Base-by-base conservation (phyloP, 1,140 invertebrate genomes). In the Cyphomyrmex costatus region DNA sequence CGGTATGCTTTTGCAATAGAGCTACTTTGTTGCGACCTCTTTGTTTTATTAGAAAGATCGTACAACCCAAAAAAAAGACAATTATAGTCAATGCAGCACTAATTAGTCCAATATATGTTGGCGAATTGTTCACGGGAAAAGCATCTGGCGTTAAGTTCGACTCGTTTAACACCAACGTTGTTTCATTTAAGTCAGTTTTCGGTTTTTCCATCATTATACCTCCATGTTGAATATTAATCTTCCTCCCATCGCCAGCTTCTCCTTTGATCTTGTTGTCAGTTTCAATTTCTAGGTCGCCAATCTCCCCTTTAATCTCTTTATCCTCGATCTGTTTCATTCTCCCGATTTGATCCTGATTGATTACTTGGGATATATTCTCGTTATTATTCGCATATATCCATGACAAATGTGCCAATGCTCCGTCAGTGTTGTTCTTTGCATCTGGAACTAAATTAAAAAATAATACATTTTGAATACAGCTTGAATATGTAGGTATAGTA, bases 101-200 rank as follows among this genome's bases (percentile, higher is more conserved):
- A 30, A 98, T 97, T 51, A 98, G 95, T 0, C 97, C 97, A 46
- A 98, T 97, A 91, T 97, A 98, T 0, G 97, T 96, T 93, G 96
- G 96, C 0, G 96, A 93, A 94, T 96, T 95, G 86, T 95, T 96
- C 73, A 96, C 96, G 0, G 96, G 96, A 91, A 97, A 97, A 36
- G 96, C 97, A 36, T 96, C 96, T 30, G 96, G 96, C 0, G 96
- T 96, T 5, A 96, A 93, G 87, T 96, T 96, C 0, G 94, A 90
- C 2, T 58, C 86, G 24, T 93, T 94, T 46, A 77, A 91, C 56
- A 14, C 30, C 14, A 2, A 36, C 51, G 85, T 94, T 66, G 93
- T 95, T 85, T 92, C 86, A 90, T 95, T 91, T 74, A 76, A 90
- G 8, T 91, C 89, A 56, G 46, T 58, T 21, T 90, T 91, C 27